These are phyloP conservation scores for Onthophagus taurus DNA, from an alignment of 1,140 invertebrate genomes.

Conservation along the genomic window DNA sequence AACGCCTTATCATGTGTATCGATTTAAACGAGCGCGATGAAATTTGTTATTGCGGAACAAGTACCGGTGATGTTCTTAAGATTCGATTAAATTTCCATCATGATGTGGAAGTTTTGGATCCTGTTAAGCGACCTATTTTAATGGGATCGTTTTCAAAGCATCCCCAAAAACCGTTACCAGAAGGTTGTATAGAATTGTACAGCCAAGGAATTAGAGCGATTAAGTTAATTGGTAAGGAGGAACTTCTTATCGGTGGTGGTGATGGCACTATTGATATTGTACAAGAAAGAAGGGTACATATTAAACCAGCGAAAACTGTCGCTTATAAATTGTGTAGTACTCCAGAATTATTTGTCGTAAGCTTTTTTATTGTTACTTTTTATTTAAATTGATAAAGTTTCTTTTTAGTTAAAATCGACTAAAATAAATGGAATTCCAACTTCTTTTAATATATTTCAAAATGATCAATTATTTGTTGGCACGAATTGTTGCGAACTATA, in stretches of 20 bases:
- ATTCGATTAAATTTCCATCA: slow-evolving; percentile 54
- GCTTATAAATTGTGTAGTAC: slow-evolving; percentile 33
- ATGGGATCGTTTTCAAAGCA: slow-evolving; percentile 61
- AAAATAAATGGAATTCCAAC: slow-evolving; percentile 54
- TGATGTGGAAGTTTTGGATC: slow-evolving; percentile 43
- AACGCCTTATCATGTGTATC: slow-evolving; percentile 54
- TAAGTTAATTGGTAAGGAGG: slow-evolving; percentile 39
- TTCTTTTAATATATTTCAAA: slow-evolving; percentile 49
- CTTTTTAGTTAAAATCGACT: slow-evolving; percentile 45
- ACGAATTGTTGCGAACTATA: slow-evolving; percentile 76
- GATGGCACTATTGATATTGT: slow-evolving; percentile 70
- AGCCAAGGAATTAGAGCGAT: slow-evolving; percentile 19
- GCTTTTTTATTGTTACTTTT: slow-evolving; percentile 8
- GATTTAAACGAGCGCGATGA: slow-evolving; percentile 56
- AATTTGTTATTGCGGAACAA: slow-evolving; percentile 72
- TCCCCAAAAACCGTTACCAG: slow-evolving; percentile 35
- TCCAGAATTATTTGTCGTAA: slow-evolving; percentile 29
- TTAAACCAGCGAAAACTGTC: slow-evolving; percentile 10
- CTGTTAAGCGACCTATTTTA: slow-evolving; percentile 47
- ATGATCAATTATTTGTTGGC: slow-evolving; percentile 55
- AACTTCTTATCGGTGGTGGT: slow-evolving; percentile 70
- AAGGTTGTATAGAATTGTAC: slow-evolving; percentile 40
- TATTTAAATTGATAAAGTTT: slow-evolving; percentile 36
- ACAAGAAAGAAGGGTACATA: slow-evolving; percentile 38
- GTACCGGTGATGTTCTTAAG: slow-evolving; percentile 59